Conservation (phyloP, 2,113 vertebrate genomes). For the Chinchilla lanigera region DNA sequence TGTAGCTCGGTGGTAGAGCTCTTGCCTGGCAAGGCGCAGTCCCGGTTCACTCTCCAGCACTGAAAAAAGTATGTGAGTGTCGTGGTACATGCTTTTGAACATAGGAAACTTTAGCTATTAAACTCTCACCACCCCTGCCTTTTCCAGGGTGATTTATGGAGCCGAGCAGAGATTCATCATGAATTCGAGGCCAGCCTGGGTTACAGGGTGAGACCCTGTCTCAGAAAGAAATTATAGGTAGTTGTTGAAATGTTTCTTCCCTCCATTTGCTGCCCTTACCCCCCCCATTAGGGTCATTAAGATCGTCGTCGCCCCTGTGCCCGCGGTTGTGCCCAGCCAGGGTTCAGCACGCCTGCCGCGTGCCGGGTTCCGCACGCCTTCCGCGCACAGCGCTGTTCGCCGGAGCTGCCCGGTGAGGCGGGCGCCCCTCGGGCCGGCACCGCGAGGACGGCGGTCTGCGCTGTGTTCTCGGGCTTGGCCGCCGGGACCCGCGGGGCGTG, state of each 20-base stretch:
- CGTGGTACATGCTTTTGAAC: not conserved
- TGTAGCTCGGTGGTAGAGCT: not conserved
- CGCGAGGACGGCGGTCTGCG: not conserved
- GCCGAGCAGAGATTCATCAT: not conserved
- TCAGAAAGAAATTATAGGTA: not conserved
- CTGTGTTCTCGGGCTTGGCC: not conserved
- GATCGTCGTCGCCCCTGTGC: not conserved
- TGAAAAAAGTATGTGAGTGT: not conserved
- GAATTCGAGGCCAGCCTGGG: not conserved
- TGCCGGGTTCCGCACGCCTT: not conserved
- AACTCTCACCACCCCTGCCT: not conserved
- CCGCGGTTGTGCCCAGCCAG: too few relatives aligned
- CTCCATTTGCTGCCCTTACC: not conserved
- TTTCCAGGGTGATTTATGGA: not conserved
- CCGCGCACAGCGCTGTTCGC: not conserved
- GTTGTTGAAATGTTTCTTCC: slow-evolving; percentile 8
- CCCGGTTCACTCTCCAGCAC: not conserved
- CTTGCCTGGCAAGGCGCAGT: too few relatives aligned
- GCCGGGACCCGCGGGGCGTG: not conserved
- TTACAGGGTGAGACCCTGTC: not conserved
- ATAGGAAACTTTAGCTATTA: not conserved
- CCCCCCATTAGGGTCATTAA: not conserved
- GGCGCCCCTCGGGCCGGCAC: not conserved
- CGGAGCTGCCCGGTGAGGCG: too few relatives aligned
- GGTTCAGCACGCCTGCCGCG: not conserved